These are phyloP conservation scores for Psittacus erithacus DNA, from an alignment of 2,113 vertebrate species.

Conservation along the genomic window DNA sequence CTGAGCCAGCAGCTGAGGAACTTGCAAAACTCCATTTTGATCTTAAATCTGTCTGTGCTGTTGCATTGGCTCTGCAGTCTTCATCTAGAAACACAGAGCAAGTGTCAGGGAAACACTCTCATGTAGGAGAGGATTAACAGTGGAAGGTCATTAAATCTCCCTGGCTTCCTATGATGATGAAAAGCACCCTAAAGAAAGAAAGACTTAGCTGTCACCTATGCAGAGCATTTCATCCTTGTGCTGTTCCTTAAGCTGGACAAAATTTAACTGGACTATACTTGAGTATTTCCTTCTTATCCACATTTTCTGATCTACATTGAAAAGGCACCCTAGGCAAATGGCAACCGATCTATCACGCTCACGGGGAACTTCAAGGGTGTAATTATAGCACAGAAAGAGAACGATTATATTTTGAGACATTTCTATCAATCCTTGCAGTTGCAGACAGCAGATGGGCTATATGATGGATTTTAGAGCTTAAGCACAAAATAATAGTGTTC, in stretches of 20 bases:
- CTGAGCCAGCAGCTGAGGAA: background rate
- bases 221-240: background rate
- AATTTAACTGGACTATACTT: background rate
- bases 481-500: background rate
- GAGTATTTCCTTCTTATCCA: background rate
- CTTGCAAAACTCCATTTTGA: background rate
- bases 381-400: background rate
- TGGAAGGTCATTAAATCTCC: background rate
- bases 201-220: background rate
- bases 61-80: fast-evolving
- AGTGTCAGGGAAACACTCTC: background rate
- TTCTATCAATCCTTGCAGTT: background rate
- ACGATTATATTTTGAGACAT: background rate
- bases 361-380: background rate
- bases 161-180: background rate
- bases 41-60: background rate
- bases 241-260: background rate
- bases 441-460: background rate
- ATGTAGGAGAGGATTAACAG: background rate
- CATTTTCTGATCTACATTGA: background rate
- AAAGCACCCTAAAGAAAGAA: background rate
- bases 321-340: background rate
- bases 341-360: background rate
- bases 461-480: background rate
- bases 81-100: background rate